A percentile compares a stretch with the other conserved stretches of the same genome.
Evolutionary conservation across 1,140 invertebrate genomes (phyloP).

Genomic region (Trichogramma pretiosum): DNA sequence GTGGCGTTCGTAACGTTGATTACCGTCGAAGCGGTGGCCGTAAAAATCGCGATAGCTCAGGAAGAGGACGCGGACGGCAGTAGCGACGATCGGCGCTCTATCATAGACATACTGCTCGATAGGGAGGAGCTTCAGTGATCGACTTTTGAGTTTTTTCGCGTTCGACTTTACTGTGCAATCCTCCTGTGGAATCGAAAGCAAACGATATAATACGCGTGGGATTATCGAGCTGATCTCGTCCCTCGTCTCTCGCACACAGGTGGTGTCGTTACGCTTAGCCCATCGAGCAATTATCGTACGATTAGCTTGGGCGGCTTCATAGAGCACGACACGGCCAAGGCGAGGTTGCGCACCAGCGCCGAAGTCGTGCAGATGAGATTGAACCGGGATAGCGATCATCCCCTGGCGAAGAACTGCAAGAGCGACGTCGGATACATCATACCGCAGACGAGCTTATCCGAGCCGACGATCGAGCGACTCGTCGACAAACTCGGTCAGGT

Average conservation of each 20-base stretch:
- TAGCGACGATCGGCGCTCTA: too few relatives aligned
- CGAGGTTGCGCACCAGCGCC: conserved; percentile 9
- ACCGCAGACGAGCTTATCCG: conserved; percentile 14
- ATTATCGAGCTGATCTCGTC: too few relatives aligned
- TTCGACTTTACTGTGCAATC: too few relatives aligned
- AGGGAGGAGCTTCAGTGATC: background rate
- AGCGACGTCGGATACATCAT: conserved; percentile 20
- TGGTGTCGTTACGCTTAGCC: conserved; percentile 19
- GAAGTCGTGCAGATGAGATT: conserved; percentile 20
- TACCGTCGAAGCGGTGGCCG: conserved; percentile 8
- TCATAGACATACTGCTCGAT: background rate
- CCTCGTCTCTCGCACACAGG: too few relatives aligned
- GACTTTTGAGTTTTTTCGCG: too few relatives aligned
- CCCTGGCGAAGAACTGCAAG: too few relatives aligned
- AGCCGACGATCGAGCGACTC: conserved; percentile 7
- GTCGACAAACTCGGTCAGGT: conserved; percentile 1
- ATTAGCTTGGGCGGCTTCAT: conserved; percentile 22
- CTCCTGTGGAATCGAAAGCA: too few relatives aligned
- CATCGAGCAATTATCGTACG: conserved; percentile 4
- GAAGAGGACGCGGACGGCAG: background rate
- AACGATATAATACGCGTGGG: too few relatives aligned
- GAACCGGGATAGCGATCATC: background rate
- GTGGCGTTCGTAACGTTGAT: conserved; percentile 5
- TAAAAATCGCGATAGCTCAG: background rate
- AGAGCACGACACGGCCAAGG: conserved; percentile 22